Evolutionary conservation across 2,113 vertebrate genomes (phyloP).

Genomic region (Pseudonaja textilis): DNA sequence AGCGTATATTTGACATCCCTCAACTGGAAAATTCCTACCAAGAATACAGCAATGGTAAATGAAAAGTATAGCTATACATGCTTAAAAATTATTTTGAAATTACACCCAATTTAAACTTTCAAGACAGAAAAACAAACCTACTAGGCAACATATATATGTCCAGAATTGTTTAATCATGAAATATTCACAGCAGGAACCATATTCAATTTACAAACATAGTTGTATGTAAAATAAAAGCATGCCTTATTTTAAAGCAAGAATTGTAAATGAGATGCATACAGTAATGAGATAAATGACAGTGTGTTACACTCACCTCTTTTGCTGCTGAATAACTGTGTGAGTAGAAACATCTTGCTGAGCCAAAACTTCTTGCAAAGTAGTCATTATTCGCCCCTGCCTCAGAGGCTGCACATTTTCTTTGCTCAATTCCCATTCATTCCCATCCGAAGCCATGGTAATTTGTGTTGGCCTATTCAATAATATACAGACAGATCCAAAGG

Average conservation of each 20-base stretch:
- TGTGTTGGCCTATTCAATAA: not conserved
- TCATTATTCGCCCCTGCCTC: conserved; percentile 80
- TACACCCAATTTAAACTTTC: not conserved
- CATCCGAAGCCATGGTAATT: conserved; percentile 75
- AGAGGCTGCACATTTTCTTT: conserved; percentile 97
- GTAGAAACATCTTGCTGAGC: conserved; percentile 78
- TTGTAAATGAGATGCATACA: not conserved
- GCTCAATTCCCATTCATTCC: conserved; percentile 90
- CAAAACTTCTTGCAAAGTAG: conserved; percentile 82
- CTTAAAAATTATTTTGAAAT: not conserved
- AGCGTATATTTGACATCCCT: not conserved
- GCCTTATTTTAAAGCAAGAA: not conserved
- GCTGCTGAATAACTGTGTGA: conserved; percentile 76
- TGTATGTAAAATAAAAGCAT: not conserved
- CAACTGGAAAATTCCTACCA: not conserved
- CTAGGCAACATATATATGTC: not conserved
- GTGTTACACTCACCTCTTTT: conserved; percentile 76
- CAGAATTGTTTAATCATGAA: not conserved
- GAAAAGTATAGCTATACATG: not conserved
- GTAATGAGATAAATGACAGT: not conserved
- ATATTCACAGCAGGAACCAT: not conserved
- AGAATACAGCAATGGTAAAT: not conserved
- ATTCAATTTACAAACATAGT: not conserved
- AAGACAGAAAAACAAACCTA: not conserved
- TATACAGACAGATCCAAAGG: not conserved